phyloP scores from a whole-genome alignment of 1,140 invertebrate genomes.

The Meloidogyne floridensis region DNA sequence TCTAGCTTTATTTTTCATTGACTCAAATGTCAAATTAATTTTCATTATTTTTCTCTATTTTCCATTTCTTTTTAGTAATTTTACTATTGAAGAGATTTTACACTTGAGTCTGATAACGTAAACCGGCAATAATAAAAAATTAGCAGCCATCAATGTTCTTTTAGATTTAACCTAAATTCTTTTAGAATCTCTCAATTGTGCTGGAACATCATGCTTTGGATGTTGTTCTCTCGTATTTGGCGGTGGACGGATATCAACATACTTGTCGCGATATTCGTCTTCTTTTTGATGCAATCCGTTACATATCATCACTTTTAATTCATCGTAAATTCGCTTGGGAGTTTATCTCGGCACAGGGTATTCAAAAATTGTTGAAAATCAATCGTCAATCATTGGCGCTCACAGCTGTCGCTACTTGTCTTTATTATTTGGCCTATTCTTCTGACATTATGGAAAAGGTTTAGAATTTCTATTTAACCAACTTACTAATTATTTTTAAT shows the following conservation, averaged over 20 bases:
- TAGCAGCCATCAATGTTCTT: too few species aligned
- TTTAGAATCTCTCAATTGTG: slow-evolving; percentile 53
- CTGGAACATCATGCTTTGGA: slow-evolving; percentile 45
- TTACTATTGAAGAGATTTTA: neutral
- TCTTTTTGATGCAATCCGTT: slow-evolving; percentile 50
- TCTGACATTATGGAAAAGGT: slow-evolving; percentile 45
- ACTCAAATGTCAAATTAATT: too few species aligned
- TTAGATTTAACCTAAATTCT: neutral
- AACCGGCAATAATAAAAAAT: neutral
- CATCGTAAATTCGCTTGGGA: slow-evolving; percentile 55
- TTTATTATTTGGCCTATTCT: slow-evolving; percentile 45
- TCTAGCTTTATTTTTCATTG: too few species aligned
- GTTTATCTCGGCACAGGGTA: slow-evolving; percentile 40
- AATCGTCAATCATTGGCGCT: slow-evolving; percentile 46
- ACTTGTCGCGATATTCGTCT: slow-evolving; percentile 45
- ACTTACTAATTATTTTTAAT: neutral
- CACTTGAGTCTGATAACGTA: neutral
- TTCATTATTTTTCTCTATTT: too few species aligned
- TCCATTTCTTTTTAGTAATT: neutral
- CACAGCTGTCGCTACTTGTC: slow-evolving; percentile 47
- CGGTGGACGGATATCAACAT: slow-evolving; percentile 19
- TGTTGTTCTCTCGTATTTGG: slow-evolving; percentile 49
- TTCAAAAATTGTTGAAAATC: slow-evolving; percentile 38
- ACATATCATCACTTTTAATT: slow-evolving; percentile 45
- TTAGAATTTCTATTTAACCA: neutral